Conservation (phyloP, 2,797 vertebrate species). For the Steatocranus sp. region DNA sequence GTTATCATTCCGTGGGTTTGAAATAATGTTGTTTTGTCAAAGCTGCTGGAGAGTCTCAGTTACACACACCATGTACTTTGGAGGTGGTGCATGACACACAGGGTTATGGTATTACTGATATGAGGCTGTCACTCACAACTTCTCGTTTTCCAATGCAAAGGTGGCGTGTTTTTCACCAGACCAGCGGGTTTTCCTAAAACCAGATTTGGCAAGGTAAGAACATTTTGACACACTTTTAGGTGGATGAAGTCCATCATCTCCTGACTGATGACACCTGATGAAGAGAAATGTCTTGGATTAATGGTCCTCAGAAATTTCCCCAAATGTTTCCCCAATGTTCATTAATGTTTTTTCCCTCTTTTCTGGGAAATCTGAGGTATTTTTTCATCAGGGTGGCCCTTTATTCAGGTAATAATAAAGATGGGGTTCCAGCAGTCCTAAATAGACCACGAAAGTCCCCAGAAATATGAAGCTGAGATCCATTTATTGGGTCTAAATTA, state of each 20-base stretch:
- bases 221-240: neutral
- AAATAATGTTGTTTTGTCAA: neutral
- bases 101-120: neutral
- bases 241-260: neutral
- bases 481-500: neutral
- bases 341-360: neutral
- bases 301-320: neutral
- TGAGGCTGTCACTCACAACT: neutral
- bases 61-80: neutral
- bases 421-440: neutral
- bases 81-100: neutral
- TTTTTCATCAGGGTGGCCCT: neutral
- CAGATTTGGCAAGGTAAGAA: neutral
- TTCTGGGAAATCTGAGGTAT: neutral
- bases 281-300: neutral
- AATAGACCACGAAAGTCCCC: neutral
- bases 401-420: neutral
- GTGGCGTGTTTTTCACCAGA: neutral
- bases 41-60: neutral
- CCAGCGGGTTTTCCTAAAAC: neutral
- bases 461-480: neutral
- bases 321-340: neutral
- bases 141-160: neutral
- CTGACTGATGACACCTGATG: neutral
- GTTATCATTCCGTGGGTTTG: neutral